A percentile compares a stretch with the other conserved stretches of the same genome.
phyloP scores from a whole-genome alignment of 1,140 invertebrate species.

The Ostrea denselamellosa region DNA sequence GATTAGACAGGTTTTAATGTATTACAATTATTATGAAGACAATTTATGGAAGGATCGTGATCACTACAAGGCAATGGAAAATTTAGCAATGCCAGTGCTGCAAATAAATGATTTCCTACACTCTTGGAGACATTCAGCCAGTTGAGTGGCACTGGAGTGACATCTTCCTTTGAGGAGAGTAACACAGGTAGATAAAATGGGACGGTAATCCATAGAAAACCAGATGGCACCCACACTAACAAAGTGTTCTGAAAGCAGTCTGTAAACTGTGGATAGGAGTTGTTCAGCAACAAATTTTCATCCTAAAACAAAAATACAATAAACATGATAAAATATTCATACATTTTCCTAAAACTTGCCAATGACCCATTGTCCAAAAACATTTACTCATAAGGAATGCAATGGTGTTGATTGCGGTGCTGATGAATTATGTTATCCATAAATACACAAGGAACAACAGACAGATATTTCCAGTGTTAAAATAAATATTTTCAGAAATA shows the following conservation, averaged over 20 bases:
- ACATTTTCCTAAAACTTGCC: too few species aligned
- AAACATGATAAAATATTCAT: too few species aligned
- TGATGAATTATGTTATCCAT: too few species aligned
- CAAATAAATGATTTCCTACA: constrained; percentile 52
- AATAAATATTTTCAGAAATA: too few species aligned
- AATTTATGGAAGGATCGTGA: not conserved
- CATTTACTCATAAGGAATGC: too few species aligned
- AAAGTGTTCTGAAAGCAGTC: constrained; percentile 82
- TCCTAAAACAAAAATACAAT: constrained; percentile 59
- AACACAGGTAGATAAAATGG: constrained; percentile 89
- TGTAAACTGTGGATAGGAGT: constrained; percentile 77
- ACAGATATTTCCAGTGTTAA: too few species aligned
- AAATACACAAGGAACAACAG: too few species aligned
- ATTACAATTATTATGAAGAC: too few species aligned
- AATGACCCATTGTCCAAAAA: too few species aligned
- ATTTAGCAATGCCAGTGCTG: not conserved
- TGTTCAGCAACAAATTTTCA: constrained; percentile 81
- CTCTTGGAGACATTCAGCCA: constrained; percentile 67
- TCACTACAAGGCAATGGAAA: not conserved
- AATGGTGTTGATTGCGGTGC: too few species aligned
- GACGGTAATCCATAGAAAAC: constrained; percentile 89
- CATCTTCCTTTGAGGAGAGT: constrained; percentile 16
- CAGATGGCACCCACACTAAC: constrained; percentile 91
- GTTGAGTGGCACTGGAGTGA: constrained; percentile 49
- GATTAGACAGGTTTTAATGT: too few species aligned